Conservation (phyloP, 2,888 invertebrate genomes). For the Ischnura elegans region DNA sequence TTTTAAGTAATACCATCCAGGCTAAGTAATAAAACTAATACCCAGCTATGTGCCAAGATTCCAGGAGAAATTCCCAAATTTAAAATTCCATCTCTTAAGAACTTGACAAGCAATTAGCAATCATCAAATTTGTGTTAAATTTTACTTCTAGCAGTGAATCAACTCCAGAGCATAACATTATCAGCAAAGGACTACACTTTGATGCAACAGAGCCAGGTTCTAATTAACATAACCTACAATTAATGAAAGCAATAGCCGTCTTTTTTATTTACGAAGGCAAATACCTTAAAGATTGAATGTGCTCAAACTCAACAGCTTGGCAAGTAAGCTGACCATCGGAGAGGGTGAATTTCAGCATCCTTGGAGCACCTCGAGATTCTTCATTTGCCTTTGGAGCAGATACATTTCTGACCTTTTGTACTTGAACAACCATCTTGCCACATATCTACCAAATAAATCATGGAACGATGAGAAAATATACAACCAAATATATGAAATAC, state of each 20-base stretch:
- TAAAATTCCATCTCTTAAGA: too few relatives aligned
- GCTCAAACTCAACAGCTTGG: constrained; percentile 88
- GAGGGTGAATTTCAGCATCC: constrained; percentile 90
- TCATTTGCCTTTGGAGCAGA: constrained; percentile 95
- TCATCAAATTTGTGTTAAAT: too few relatives aligned
- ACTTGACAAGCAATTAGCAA: too few relatives aligned
- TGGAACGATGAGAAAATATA: not conserved
- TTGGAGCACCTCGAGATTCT: constrained; percentile 89
- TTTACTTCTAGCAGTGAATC: too few relatives aligned
- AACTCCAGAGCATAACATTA: too few relatives aligned
- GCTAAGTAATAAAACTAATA: too few relatives aligned
- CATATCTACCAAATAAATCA: constrained; percentile 77
- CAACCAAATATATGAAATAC: not conserved
- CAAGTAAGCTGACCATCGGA: constrained; percentile 91
- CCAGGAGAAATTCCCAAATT: too few relatives aligned
- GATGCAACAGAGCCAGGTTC: too few relatives aligned
- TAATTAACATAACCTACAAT: not conserved
- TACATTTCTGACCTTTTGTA: constrained; percentile 92
- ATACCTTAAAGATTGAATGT: constrained; percentile 83
- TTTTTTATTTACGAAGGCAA: too few relatives aligned
- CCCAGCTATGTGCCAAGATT: too few relatives aligned
- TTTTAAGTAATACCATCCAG: too few relatives aligned
- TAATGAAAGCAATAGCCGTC: not conserved
- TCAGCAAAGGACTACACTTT: too few relatives aligned
- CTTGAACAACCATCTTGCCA: constrained; percentile 86